Conservation (phyloP, 2,113 vertebrate genomes). For the Jaculus jaculus region DNA sequence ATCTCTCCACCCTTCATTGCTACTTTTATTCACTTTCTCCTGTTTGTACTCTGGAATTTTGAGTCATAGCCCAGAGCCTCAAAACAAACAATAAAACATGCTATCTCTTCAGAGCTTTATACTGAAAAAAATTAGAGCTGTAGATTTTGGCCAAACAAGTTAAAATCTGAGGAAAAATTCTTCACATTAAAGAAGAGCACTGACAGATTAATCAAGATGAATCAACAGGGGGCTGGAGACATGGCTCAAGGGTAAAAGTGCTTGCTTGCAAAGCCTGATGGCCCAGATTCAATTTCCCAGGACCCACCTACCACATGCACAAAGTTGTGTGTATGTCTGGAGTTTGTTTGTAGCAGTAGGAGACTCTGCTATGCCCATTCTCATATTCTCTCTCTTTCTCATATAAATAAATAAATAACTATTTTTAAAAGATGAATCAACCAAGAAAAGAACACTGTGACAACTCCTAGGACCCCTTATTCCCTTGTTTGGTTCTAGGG, state of each 20-base stretch:
- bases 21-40: neutral
- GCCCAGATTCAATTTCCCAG: no score
- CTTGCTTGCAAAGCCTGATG: no score
- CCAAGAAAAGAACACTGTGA: neutral
- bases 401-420: no score
- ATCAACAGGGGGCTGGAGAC: neutral
- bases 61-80: neutral
- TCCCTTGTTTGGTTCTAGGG: neutral
- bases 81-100: neutral
- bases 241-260: no score
- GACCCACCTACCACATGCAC: no score
- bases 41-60: neutral
- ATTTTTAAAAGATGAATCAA: neutral
- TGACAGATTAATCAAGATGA: neutral
- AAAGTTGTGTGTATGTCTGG: no score
- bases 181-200: neutral
- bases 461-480: neutral
- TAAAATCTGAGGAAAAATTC: conserved; percentile 45
- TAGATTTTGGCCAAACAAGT: neutral
- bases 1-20: neutral
- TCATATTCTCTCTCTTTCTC: no score
- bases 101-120: neutral
- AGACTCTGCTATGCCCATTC: no score
- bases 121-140: neutral
- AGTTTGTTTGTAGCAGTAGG: no score